These are phyloP conservation scores for Trematomus loennbergii DNA, from an alignment of 2,113 vertebrate species.

Conservation along the genomic window DNA sequence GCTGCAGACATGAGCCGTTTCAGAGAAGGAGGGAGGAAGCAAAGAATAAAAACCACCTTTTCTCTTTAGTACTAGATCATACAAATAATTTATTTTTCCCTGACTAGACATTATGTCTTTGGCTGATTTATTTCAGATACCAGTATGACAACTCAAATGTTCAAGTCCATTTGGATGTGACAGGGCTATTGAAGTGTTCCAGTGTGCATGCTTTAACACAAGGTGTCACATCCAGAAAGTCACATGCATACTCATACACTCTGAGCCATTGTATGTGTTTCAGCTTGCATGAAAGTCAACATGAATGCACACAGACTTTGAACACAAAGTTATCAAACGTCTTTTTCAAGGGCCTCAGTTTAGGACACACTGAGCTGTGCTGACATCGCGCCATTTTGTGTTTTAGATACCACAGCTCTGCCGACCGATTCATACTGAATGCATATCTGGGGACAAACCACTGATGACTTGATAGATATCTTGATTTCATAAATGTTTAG, in stretches of 20 bases:
- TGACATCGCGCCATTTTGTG: background rate
- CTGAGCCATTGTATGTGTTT: slow-evolving; percentile 24
- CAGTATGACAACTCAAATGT: slow-evolving; percentile 11
- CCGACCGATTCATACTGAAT: background rate
- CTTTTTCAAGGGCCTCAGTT: slow-evolving; percentile 10
- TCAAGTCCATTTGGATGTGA: slow-evolving; percentile 2
- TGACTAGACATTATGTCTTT: background rate
- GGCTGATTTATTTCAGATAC: slow-evolving; percentile 7
- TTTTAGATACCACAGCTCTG: background rate
- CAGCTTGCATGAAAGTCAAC: slow-evolving; percentile 8
- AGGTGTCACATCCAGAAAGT: background rate
- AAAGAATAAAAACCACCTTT: background rate
- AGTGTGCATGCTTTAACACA: slow-evolving; percentile 3
- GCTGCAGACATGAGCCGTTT: background rate
- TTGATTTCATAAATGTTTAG: background rate
- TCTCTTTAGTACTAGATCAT: background rate
- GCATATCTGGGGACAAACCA: background rate
- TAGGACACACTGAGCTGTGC: background rate
- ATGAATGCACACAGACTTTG: background rate
- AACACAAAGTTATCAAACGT: background rate
- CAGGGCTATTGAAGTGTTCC: slow-evolving; percentile 10
- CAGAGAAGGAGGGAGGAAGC: background rate
- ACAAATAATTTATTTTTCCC: background rate
- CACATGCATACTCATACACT: slow-evolving; percentile 7
- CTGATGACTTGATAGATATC: background rate